Evolutionary conservation across 2,888 invertebrate species (phyloP).

Genomic region (Loripinus fragilis): DNA sequence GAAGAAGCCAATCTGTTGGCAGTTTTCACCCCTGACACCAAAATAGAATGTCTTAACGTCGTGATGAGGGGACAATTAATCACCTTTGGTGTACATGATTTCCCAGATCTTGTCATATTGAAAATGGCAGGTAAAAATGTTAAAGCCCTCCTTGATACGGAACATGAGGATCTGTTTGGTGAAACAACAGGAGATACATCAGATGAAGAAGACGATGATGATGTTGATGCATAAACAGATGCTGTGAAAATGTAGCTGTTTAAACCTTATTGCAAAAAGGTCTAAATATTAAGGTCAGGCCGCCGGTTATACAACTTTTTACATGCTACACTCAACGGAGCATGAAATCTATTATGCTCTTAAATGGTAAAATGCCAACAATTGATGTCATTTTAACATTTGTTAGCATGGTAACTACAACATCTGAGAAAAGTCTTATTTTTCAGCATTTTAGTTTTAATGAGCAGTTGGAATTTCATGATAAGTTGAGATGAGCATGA

Average conservation of each 20-base stretch:
- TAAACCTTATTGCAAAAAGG: neutral
- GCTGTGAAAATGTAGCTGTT: neutral
- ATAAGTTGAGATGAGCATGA: no score
- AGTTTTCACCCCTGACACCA: slow-evolving; percentile 80
- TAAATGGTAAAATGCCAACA: no score
- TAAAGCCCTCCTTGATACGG: slow-evolving; percentile 57
- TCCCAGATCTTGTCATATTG: slow-evolving; percentile 73
- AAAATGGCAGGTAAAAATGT: slow-evolving; percentile 66
- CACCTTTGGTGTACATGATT: slow-evolving; percentile 78
- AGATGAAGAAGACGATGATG: slow-evolving; percentile 72
- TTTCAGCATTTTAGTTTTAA: no score
- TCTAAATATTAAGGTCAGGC: neutral
- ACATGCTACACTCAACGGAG: no score
- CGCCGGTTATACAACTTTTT: neutral
- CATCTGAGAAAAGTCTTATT: no score
- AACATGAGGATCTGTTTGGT: slow-evolving; percentile 72
- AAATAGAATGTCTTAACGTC: slow-evolving; percentile 74
- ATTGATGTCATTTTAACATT: no score
- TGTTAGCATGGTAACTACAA: no score
- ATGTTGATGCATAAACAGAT: slow-evolving; percentile 8
- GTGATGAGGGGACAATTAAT: slow-evolving; percentile 75
- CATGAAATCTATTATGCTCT: no score
- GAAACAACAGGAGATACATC: slow-evolving; percentile 72
- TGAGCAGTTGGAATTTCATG: no score
- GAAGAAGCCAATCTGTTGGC: slow-evolving; percentile 71